These are phyloP conservation scores for Nyctalus aviator DNA, from an alignment of 2,797 vertebrate genomes.

Conservation along the genomic window DNA sequence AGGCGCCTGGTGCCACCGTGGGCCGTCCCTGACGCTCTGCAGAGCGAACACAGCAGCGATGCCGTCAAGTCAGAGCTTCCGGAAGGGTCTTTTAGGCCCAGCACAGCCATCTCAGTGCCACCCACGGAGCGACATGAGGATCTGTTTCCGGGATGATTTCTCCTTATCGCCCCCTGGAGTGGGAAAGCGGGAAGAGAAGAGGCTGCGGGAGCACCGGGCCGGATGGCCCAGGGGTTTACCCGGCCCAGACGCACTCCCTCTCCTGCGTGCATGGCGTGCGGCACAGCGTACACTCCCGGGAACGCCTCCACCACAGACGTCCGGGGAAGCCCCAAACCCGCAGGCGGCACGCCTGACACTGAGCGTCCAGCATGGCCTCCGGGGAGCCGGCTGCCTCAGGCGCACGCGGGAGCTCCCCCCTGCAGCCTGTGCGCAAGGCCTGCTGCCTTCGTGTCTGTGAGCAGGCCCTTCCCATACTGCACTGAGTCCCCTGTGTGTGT, in stretches of 20 bases:
- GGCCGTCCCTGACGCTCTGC: neutral
- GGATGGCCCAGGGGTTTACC: neutral
- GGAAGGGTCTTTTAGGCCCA: neutral
- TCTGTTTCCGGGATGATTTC: neutral
- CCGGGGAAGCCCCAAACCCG: too few species aligned
- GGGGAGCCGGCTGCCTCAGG: fast-evolving
- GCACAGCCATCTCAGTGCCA: neutral
- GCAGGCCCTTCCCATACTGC: neutral
- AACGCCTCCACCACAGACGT: neutral
- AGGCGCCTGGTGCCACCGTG: too few species aligned
- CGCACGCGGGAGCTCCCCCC: fast-evolving
- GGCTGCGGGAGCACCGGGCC: too few species aligned
- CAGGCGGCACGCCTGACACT: too few species aligned
- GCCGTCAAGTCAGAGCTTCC: neutral
- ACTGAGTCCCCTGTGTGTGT: fast-evolving
- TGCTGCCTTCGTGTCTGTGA: neutral
- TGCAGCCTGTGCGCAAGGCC: fast-evolving
- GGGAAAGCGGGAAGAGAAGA: neutral
- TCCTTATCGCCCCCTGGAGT: neutral
- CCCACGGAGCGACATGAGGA: neutral
- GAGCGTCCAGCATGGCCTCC: fast-evolving
- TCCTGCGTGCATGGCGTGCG: too few species aligned
- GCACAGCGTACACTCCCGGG: neutral
- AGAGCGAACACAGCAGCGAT: neutral
- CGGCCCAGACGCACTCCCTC: neutral